phyloP scores from a whole-genome alignment of 2,888 invertebrate genomes.

The Acanthosepion pharaonis region DNA sequence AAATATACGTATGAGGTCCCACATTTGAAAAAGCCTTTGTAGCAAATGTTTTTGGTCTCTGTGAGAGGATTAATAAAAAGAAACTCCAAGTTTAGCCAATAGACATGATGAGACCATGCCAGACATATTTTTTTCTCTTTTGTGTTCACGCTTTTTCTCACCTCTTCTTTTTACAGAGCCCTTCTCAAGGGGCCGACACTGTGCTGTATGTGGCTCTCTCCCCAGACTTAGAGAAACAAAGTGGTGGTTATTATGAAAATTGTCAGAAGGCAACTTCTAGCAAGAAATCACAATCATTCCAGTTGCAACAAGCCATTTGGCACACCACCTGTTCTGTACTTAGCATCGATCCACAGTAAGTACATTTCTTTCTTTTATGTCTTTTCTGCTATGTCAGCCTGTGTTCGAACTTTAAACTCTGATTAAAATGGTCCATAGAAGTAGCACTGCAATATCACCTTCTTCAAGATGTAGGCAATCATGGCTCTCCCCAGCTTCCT shows the following conservation, averaged over 20 bases:
- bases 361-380: neutral
- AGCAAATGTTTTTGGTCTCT: too few relatives aligned
- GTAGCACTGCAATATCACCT: too few relatives aligned
- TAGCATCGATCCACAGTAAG: slow-evolving; percentile 43
- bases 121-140: neutral
- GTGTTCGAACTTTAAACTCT: neutral
- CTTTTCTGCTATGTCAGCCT: neutral
- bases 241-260: slow-evolving; percentile 64
- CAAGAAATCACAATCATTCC: slow-evolving; percentile 54
- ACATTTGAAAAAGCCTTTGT: too few relatives aligned
- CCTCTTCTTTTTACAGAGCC: slow-evolving; percentile 54
- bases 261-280: slow-evolving; percentile 53
- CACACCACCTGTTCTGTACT: slow-evolving; percentile 37
- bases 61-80: too few relatives aligned
- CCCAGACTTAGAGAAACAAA: slow-evolving; percentile 57
- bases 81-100: too few relatives aligned
- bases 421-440: neutral
- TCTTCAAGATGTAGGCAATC: too few relatives aligned
- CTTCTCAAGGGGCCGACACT: slow-evolving; percentile 59
- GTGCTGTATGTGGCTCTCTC: slow-evolving; percentile 62
- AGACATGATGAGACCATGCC: neutral
- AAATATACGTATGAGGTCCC: too few relatives aligned
- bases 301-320: slow-evolving; percentile 57
- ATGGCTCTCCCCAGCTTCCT: too few relatives aligned
- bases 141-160: neutral